Base-by-base conservation (phyloP, 2,888 invertebrate genomes). In the Eupeodes latifasciatus region DNA sequence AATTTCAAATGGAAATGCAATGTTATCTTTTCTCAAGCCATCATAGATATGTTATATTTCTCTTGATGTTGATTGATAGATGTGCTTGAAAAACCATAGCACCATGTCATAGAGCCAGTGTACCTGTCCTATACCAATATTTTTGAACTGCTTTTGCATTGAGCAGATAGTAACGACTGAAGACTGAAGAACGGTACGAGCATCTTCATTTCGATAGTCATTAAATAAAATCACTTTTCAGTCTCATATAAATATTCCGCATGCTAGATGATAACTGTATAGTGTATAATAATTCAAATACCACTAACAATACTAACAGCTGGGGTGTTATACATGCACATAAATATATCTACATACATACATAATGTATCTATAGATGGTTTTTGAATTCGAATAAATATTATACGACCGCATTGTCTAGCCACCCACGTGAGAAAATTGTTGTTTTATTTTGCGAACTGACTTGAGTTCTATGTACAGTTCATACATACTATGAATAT, bases 381-480 rank as follows among this genome's bases (percentile, higher is more conserved):
- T n/a, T 36, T n/a, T 34, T 14, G 34, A 36, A 59, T 59, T 9
- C 59, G 59, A 59, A 59, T 59, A 59, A 34, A 34, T 59, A 59
- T 27, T 27, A 59, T 59, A 59, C 10, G 59, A 7, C 59, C 59
- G 59, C 59, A 59, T 59, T 67, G 83, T 83, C 83, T 83, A 83
- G 83, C 79, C 83, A 83, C 83, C 83, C 79, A 83, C 83, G 59
- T 79, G 79, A 67, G 51, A 64, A 83, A 51, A 16, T 66, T 51
- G 62, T 55, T 64, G 64, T 40, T 64, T 59, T 59, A 27, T 27
- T 34, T 34, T 34, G 34, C 12, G 47, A 47, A 7, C 12, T 47
- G 47, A 14, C 7, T 36, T 34, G 27, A 27, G 27, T 27, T 27
- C 27, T 27, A 27, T 27, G 27, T 27, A 27, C 27, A 27, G 27